Conservation (phyloP, 2,888 invertebrate genomes). For the Drosophila mayaguana region DNA sequence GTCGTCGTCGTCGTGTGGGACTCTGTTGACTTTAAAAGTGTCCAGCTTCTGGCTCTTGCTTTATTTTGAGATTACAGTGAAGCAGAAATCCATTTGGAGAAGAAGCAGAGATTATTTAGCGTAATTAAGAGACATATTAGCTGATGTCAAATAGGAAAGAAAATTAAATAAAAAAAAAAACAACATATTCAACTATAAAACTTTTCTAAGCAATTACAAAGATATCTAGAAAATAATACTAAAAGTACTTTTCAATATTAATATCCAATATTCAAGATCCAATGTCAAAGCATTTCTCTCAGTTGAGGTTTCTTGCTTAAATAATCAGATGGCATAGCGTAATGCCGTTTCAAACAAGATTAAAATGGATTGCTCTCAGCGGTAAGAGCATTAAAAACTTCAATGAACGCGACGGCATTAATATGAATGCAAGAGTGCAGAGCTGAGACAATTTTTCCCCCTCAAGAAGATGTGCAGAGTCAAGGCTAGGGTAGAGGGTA, state of each 20-base stretch:
- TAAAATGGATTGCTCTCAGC: conserved; percentile 20
- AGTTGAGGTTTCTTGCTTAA: neutral
- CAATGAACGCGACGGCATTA: conserved; percentile 14
- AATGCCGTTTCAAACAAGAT: conserved; percentile 16
- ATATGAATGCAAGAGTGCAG: neutral
- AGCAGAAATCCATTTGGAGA: neutral
- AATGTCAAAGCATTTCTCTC: neutral
- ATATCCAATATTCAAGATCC: neutral
- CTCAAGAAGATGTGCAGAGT: no score
- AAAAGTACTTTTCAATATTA: neutral
- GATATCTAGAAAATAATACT: no score
- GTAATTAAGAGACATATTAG: neutral
- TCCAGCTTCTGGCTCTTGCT: conserved; percentile 17
- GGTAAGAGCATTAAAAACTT: conserved; percentile 32
- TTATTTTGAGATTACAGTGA: conserved; percentile 4
- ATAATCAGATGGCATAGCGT: neutral
- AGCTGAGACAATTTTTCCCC: neutral
- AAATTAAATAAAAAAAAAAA: no score
- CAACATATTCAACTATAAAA: no score
- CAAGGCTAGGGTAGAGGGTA: no score
- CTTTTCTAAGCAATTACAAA: no score
- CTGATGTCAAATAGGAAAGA: no score
- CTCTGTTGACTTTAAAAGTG: conserved; percentile 47
- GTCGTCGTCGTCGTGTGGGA: conserved; percentile 18
- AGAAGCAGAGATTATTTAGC: neutral